Conservation (phyloP, 2,113 vertebrate genomes). For the Willisornis vidua region DNA sequence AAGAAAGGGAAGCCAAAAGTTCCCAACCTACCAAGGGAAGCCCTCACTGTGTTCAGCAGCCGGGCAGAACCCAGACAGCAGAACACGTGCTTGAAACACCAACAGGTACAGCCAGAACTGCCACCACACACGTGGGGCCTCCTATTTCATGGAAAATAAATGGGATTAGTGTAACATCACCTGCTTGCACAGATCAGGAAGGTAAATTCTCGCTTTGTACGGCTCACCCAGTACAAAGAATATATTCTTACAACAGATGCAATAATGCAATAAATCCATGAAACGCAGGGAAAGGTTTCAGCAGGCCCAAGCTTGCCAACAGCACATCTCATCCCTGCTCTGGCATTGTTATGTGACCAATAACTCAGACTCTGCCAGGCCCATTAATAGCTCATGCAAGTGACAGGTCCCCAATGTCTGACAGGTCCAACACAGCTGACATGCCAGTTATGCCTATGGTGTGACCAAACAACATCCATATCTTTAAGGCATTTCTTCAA, state of each 20-base stretch:
- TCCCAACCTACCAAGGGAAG: background rate
- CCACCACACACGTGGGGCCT: fast-evolving
- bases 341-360: background rate
- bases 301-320: background rate
- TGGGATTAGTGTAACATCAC: background rate
- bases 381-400: background rate
- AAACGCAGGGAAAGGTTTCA: background rate
- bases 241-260: background rate
- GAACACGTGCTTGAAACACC: fast-evolving
- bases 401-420: background rate
- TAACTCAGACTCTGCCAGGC: background rate
- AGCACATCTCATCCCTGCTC: background rate
- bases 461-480: background rate
- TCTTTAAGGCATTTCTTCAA: background rate
- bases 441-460: background rate
- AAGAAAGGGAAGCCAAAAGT: background rate
- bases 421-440: background rate
- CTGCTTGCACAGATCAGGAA: background rate
- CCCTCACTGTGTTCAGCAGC: background rate
- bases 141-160: background rate
- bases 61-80: background rate
- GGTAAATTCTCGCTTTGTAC: background rate
- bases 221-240: background rate
- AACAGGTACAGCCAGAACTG: background rate
- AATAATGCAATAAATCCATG: background rate